These are phyloP conservation scores for Ametastegia equiseti DNA, from an alignment of 2,888 invertebrate genomes.

Conservation along the genomic window DNA sequence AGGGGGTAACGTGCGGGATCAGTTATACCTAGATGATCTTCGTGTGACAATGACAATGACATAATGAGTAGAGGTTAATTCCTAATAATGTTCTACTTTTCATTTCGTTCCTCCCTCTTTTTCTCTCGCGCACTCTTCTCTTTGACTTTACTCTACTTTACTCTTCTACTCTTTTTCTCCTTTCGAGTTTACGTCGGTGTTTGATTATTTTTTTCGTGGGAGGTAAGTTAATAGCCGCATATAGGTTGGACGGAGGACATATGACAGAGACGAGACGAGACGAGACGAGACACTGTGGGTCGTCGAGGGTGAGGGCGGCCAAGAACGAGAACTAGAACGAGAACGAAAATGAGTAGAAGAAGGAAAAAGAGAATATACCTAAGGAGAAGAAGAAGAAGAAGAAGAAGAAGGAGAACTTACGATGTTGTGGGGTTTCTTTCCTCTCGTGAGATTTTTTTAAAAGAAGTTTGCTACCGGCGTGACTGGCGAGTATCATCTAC, in stretches of 20 bases:
- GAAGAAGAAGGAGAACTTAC: not conserved
- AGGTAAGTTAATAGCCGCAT: constrained; percentile 18
- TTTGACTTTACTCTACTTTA: not conserved
- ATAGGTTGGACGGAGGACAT: not conserved
- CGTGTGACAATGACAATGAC: too few species aligned
- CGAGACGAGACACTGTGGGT: too few species aligned
- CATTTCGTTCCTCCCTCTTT: too few species aligned
- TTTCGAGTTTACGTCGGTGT: not conserved
- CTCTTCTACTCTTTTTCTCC: not conserved
- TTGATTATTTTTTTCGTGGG: constrained; percentile 2
- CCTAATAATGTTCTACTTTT: too few species aligned
- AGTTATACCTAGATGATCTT: too few species aligned
- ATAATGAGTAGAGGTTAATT: too few species aligned
- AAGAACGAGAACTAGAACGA: too few species aligned
- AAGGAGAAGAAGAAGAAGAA: not conserved
- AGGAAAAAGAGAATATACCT: not conserved
- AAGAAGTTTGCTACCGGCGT: constrained; percentile 33
- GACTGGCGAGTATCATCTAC: constrained; percentile 46
- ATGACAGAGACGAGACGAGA: not conserved
- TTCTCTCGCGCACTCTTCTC: too few species aligned
- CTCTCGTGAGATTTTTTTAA: constrained; percentile 28
- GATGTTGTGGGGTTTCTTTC: not conserved
- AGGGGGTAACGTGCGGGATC: too few species aligned
- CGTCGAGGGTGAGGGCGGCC: not conserved
- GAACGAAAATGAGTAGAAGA: not conserved